phyloP scores from a whole-genome alignment of 2,888 invertebrate genomes.

The Morinoia aosen region DNA sequence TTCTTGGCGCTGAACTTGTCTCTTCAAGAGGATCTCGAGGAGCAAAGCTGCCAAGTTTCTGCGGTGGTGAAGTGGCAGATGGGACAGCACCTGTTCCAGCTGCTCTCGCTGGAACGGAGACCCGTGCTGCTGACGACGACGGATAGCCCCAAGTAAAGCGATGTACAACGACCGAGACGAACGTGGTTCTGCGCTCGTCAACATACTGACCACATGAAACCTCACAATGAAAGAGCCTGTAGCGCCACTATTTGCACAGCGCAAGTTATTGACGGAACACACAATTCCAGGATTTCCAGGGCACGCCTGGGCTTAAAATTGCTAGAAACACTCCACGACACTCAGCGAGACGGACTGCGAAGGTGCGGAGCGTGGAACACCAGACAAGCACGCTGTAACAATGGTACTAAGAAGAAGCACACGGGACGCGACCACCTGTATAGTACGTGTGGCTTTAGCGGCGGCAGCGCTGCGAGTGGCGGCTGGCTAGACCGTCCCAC shows the following conservation, averaged over 20 bases:
- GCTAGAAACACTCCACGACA: background rate
- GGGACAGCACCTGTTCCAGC: conserved; percentile 25
- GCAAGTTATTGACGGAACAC: background rate
- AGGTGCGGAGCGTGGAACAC: background rate
- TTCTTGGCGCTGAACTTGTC: background rate
- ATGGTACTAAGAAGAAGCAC: background rate
- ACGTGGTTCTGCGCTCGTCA: background rate
- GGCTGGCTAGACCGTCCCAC: background rate
- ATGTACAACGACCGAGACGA: conserved; percentile 40
- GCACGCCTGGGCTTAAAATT: background rate
- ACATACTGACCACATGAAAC: conserved; percentile 17
- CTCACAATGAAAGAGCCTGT: background rate
- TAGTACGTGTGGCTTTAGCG: background rate
- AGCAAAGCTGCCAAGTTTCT: background rate
- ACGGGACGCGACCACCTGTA: background rate
- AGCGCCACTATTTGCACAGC: background rate
- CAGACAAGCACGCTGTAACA: background rate
- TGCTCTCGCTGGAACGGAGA: conserved; percentile 13
- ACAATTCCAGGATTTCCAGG: background rate
- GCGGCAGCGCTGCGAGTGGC: conserved; percentile 28
- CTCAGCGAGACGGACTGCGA: background rate
- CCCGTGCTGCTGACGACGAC: conserved; percentile 8
- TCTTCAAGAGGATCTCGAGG: background rate
- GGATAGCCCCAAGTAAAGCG: background rate
- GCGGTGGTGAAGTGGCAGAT: conserved; percentile 40